Base-by-base conservation (phyloP, 2,797 vertebrate species). In the Oreonectes daqikongensis region DNA sequence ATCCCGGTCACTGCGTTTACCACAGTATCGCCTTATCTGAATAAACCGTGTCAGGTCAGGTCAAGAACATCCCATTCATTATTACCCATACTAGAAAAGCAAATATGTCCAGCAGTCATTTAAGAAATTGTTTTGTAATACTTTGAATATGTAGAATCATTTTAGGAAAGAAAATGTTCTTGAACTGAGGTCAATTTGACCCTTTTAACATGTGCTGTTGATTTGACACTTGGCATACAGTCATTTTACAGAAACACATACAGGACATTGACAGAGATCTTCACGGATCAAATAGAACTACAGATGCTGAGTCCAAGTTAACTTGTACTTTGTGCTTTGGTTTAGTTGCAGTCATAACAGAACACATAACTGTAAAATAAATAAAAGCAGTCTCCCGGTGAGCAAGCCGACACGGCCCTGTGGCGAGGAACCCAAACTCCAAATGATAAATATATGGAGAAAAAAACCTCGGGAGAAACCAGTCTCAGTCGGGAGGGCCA, bases 141-240 rank as follows among this genome's bases (percentile, higher is more conserved):
- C 22, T 42, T 59, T 71, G 4, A 57, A 44, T 26, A 17, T 30
- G 5, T 6, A 53, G 11, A 24, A 2, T 2, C 0, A 20, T 20
- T 2, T 50, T n/a, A 20, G n/a, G 2, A 50, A n/a, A 50, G n/a
- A 50, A 5, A 0, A 50, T 20, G 7, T 24, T 11, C 5, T 53
- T n/a, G 8, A 50, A 20, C 48, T 8, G 18, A 11, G 57, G 70
- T 63, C 59, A 38, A 1, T 10, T 11, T 35, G 59, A 48, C 28
- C 22, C 59, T 14, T 0, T n/a, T 17, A 57, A 6, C 14, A 12
- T 22, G 55, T 20, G 6, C 14, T 59, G 55, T 59, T 72, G 70
- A 63, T 63, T 50, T n/a, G 35, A 24, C 70, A 14, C 59, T 63
- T 42, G 1, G 57, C 57, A 61, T 48, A 48, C 26, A 63, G 28